Evolutionary conservation across 2,888 invertebrate genomes (phyloP).

Genomic region (Prosopocoilus inquinatus): DNA sequence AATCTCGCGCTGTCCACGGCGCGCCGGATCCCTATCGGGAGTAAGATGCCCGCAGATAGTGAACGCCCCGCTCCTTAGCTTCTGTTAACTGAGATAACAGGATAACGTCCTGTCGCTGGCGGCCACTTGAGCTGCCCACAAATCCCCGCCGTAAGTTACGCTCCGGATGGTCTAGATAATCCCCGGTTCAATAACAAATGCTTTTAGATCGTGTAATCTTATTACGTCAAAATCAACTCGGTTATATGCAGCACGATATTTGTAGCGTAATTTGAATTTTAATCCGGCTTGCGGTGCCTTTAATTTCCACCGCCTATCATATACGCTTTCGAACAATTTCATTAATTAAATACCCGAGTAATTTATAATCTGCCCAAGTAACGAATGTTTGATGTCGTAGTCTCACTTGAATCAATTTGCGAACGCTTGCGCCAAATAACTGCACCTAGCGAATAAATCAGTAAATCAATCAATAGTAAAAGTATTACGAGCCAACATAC

Average conservation of each 20-base stretch:
- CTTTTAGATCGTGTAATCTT: slow-evolving; percentile 45
- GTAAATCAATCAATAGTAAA: too few species aligned
- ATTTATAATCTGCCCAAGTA: too few species aligned
- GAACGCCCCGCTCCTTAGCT: slow-evolving; percentile 29
- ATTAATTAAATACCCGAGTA: too few species aligned
- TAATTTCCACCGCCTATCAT: too few species aligned
- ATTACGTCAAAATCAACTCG: slow-evolving; percentile 29
- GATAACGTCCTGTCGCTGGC: slow-evolving; percentile 40
- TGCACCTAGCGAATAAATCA: too few species aligned
- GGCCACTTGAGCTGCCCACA: slow-evolving; percentile 26
- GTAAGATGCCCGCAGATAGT: slow-evolving; percentile 5
- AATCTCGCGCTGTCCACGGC: slow-evolving; percentile 31
- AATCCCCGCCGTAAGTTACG: slow-evolving; percentile 26
- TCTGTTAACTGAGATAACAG: slow-evolving; percentile 40
- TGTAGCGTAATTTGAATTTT: too few species aligned
- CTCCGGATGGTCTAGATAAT: slow-evolving; percentile 41
- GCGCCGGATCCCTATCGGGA: slow-evolving; percentile 27
- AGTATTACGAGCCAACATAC: too few species aligned
- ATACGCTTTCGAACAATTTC: too few species aligned
- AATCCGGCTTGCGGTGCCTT: too few species aligned
- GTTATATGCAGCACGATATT: background rate
- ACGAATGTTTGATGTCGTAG: too few species aligned
- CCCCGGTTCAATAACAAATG: slow-evolving; percentile 46
- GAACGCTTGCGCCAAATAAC: too few species aligned
- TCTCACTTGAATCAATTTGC: too few species aligned